Evolutionary conservation across 2,113 vertebrate species (phyloP), one percentile per base, ranked within the genome.

Genomic region (Nibea coibor): DNA sequence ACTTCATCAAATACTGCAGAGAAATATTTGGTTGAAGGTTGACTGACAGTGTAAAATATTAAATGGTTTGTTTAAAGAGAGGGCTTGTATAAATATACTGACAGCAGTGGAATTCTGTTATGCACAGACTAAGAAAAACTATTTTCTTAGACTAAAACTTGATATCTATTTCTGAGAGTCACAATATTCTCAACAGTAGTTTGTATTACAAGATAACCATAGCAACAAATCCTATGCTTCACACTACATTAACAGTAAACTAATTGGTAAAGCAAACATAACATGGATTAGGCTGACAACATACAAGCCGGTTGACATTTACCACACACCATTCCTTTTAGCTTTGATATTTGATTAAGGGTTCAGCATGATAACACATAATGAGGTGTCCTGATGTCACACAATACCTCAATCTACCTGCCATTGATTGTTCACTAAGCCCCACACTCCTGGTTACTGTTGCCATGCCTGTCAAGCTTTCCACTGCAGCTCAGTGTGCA

Each of bases 11-110:
- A 48, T 5, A n/a, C 5, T 42, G 6, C 35, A 39, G 62, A 35
- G 26, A 22, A 28, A 56, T 16, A n/a, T 70, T 16, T 51, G 22
- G 28, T n/a, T 65, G 59, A 75, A 66, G 24, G 22, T 59, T 71
- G 20, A 65, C 54, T 61, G 50, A 63, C 1, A 1, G 39, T 54
- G 12, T 70, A 14, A 65, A 63, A 68, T n/a, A n/a, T 80, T 65
- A 5, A 70, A 42, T 6, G 12, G 9, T 69, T 74, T 42, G 42
- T 3, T 67, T 53, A n/a, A 61, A 72, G n/a, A 14, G 4, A 56
- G 9, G 22, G 31, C 54, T 74, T 42, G 35, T 74, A 17, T 35
- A 10, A 50, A 48, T 35, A 48, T 47, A n/a, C 28, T n/a, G 16
- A 50, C 12, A 76, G 19, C 12, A 76, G 19, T 43, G 2, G 15